Conservation (phyloP, 2,113 vertebrate genomes). For the Hirundichthys speculiger region DNA sequence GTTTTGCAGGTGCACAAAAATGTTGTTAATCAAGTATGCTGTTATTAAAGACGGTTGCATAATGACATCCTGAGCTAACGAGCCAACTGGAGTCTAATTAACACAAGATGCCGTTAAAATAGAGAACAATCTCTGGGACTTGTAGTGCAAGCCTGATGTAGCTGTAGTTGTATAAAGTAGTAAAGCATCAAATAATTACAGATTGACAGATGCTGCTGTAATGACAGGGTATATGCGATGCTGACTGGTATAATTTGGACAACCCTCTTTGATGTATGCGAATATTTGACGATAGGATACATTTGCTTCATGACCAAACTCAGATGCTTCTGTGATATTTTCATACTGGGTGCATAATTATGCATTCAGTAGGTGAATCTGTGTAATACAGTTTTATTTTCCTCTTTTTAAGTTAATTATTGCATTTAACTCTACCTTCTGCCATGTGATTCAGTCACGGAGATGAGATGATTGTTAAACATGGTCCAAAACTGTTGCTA, state of each 20-base stretch:
- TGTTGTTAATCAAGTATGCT: slow-evolving; percentile 16
- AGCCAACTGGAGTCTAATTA: neutral
- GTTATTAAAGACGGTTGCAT: slow-evolving; percentile 2
- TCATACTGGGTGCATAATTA: slow-evolving; percentile 20
- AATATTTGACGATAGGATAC: slow-evolving; percentile 14
- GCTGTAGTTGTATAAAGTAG: neutral
- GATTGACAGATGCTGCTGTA: neutral
- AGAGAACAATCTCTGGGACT: slow-evolving; percentile 12
- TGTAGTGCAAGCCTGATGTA: slow-evolving; percentile 17
- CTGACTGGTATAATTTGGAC: slow-evolving; percentile 9
- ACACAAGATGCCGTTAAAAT: slow-evolving; percentile 7
- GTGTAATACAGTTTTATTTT: too few relatives aligned
- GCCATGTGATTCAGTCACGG: slow-evolving; percentile 15
- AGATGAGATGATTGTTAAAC: slow-evolving; percentile 13
- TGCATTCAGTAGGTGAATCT: slow-evolving; percentile 25
- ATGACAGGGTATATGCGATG: neutral
- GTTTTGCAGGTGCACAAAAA: slow-evolving; percentile 12
- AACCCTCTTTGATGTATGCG: slow-evolving; percentile 2
- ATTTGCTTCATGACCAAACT: slow-evolving; percentile 20
- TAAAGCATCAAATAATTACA: too few relatives aligned
- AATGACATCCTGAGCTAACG: too few relatives aligned
- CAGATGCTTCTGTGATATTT: slow-evolving; percentile 21
- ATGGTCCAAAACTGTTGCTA: slow-evolving; percentile 2
- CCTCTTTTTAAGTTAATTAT: slow-evolving; percentile 1
- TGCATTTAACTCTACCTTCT: slow-evolving; percentile 15